Conservation (phyloP, 1,140 invertebrate genomes). For the Delia radicum region DNA sequence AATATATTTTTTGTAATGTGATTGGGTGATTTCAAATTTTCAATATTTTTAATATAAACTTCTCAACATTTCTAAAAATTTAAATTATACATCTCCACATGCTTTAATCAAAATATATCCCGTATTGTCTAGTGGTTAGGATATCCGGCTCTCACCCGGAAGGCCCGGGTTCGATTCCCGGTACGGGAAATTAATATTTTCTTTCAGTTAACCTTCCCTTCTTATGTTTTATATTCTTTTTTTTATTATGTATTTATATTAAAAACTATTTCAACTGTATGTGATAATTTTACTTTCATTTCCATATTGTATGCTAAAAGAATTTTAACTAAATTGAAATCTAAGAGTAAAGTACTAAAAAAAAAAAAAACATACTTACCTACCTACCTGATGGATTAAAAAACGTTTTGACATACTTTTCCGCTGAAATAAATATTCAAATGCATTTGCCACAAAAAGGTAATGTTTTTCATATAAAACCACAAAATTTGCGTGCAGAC, state of each 20-base stretch:
- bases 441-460: not conserved
- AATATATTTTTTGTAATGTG: too few relatives aligned
- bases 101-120: slow-evolving; percentile 45
- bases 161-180: slow-evolving; percentile 85
- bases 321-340: slow-evolving; percentile 16
- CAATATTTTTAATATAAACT: too few relatives aligned
- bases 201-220: not conserved
- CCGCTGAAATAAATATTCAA: slow-evolving; percentile 3
- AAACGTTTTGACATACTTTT: slow-evolving; percentile 20
- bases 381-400: slow-evolving; percentile 36
- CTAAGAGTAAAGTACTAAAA: slow-evolving; percentile 40
- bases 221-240: not conserved
- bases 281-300: slow-evolving; percentile 19
- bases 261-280: not conserved
- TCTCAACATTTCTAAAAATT: too few relatives aligned
- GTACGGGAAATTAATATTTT: slow-evolving; percentile 62
- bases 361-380: too few relatives aligned
- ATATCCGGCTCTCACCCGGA: slow-evolving; percentile 82
- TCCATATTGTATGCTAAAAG: slow-evolving; percentile 16
- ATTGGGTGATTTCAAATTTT: too few relatives aligned
- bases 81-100: too few relatives aligned
- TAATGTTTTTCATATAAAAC: not conserved
- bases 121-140: slow-evolving; percentile 79
- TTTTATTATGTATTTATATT: not conserved
- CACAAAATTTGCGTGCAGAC: slow-evolving; percentile 4